Conservation (phyloP, 2,113 vertebrate species). For the Tor tambroides region DNA sequence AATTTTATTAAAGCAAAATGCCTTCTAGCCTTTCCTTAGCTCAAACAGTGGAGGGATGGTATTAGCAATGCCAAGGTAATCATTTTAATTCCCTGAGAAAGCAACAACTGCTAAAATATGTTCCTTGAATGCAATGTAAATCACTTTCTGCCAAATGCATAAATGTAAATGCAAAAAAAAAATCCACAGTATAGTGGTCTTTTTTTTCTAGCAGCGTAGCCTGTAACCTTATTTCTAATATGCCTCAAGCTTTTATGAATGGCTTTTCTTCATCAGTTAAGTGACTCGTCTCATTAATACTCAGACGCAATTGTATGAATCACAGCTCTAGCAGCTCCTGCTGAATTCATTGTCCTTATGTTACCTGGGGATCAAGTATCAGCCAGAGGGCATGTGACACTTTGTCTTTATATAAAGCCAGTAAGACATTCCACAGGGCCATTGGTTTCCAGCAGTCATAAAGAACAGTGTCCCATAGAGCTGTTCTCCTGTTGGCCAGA, state of each 20-base stretch:
- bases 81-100: too few relatives aligned
- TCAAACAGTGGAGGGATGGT: too few relatives aligned
- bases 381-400: conserved; percentile 43
- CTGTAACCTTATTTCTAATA: background rate
- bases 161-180: background rate
- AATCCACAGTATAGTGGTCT: background rate
- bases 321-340: background rate
- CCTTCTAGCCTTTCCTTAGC: too few relatives aligned
- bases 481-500: conserved; percentile 16
- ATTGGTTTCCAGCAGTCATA: conserved; percentile 10
- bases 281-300: background rate
- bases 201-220: background rate
- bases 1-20: background rate
- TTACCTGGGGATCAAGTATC: conserved; percentile 43
- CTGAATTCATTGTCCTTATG: conserved; percentile 38
- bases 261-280: background rate
- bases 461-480: conserved; percentile 15
- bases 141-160: too few relatives aligned
- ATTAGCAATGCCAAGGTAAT: too few relatives aligned
- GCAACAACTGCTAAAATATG: too few relatives aligned
- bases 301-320: background rate
- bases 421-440: conserved; percentile 37
- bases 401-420: conserved; percentile 38
- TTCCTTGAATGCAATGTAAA: too few relatives aligned
- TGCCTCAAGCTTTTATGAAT: conserved; percentile 33